Percentiles rank a stretch among this genome's conserved stretches.
These are phyloP conservation scores for Platycheirus rosarum DNA, from an alignment of 2,888 invertebrate species.

Conservation along the genomic window DNA sequence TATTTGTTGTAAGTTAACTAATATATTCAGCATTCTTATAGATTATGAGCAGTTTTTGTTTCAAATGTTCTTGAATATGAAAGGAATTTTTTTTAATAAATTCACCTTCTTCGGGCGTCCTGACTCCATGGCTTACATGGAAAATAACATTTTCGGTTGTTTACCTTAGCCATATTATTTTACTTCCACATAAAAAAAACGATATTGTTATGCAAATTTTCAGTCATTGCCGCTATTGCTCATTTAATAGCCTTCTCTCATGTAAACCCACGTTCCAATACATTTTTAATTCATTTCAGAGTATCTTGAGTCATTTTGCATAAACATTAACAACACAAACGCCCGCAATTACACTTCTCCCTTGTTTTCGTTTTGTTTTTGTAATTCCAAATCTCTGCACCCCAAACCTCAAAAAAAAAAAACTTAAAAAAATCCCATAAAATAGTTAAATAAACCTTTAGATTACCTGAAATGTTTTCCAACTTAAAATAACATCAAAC, in stretches of 20 bases:
- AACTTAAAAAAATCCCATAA: slow-evolving; percentile 2
- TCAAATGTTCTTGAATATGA: too few species aligned
- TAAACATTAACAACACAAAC: slow-evolving; percentile 2
- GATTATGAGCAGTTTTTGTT: too few species aligned
- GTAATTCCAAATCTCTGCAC: not conserved
- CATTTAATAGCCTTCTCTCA: not conserved
- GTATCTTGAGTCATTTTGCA: slow-evolving; percentile 5
- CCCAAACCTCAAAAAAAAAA: not conserved
- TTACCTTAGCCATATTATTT: not conserved
- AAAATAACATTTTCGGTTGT: not conserved
- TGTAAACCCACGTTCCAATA: slow-evolving; percentile 29
- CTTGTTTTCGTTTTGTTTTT: not conserved
- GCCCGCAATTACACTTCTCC: not conserved
- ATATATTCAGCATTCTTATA: too few species aligned
- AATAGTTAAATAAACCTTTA: slow-evolving; percentile 27
- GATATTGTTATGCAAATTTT: slow-evolving; percentile 24
- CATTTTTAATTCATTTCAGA: slow-evolving; percentile 15
- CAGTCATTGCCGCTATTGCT: not conserved
- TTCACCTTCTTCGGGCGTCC: too few species aligned
- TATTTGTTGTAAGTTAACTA: too few species aligned
- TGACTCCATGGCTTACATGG: not conserved
- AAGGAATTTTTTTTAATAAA: too few species aligned
- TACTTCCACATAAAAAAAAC: not conserved
- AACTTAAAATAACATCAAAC: slow-evolving; percentile 36
- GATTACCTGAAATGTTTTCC: slow-evolving; percentile 31